These are phyloP conservation scores for Crambe crambe DNA, from an alignment of 37 sponge, comb jelly and placozoan genomes.

Conservation along the genomic window DNA sequence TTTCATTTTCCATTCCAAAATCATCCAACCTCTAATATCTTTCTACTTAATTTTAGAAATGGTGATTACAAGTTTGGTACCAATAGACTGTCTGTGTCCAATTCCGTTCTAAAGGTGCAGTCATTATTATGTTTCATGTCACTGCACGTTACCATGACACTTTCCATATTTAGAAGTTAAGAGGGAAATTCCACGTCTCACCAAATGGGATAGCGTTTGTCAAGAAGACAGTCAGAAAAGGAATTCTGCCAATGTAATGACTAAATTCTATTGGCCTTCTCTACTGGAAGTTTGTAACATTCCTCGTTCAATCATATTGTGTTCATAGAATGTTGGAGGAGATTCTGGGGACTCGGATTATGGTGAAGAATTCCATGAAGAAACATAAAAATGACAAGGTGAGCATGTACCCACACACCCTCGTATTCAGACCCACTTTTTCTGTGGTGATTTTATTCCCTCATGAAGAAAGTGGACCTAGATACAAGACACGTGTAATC, in stretches of 20 bases:
- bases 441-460: background rate
- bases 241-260: conserved; percentile 83
- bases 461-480: background rate
- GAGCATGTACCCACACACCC: too few species aligned
- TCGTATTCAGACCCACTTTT: background rate
- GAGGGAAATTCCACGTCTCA: conserved; percentile 80
- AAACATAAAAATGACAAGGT: conserved; percentile 78
- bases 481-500: background rate
- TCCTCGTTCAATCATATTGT: conserved; percentile 6
- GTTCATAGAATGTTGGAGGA: conserved; percentile 88
- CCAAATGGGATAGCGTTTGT: conserved; percentile 96
- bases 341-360: conserved; percentile 89
- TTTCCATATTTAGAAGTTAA: conserved; percentile 45
- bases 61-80: conserved; percentile 85
- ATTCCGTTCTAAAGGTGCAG: conserved; percentile 13
- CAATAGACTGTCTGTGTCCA: conserved; percentile 23
- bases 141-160: background rate
- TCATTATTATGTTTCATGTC: background rate
- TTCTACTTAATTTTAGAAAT: too few species aligned
- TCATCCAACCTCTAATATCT: background rate
- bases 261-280: too few species aligned
- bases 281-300: too few species aligned
- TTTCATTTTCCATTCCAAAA: background rate
- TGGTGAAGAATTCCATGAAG: conserved; percentile 97
- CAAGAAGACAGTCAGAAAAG: conserved; percentile 70